A percentile compares a stretch with the other conserved stretches of the same genome.
Conservation (phyloP, 1,140 invertebrate genomes). For the Atta texana region DNA sequence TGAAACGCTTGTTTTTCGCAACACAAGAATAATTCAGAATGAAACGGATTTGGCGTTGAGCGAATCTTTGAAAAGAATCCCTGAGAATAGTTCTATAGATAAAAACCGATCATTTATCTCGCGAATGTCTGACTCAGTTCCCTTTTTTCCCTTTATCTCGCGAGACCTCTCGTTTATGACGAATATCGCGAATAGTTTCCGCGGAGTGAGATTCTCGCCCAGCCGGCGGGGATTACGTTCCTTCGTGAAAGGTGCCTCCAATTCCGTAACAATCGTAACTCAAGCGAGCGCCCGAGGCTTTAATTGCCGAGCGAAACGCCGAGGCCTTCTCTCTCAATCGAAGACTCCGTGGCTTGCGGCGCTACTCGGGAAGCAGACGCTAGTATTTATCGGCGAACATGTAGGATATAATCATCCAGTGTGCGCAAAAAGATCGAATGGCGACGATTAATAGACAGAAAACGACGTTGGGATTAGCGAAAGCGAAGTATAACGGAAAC, state of each 20-base stretch:
- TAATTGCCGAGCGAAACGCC: slow-evolving; percentile 40
- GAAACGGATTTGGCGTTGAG: background rate
- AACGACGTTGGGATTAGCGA: slow-evolving; percentile 13
- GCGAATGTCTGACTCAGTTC: background rate
- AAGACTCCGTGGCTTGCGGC: slow-evolving; percentile 33
- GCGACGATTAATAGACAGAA: slow-evolving; percentile 39
- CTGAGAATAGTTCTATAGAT: background rate
- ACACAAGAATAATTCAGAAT: slow-evolving; percentile 9
- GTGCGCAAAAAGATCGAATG: slow-evolving; percentile 28
- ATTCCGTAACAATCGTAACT: slow-evolving; percentile 56
- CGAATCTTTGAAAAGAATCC: background rate
- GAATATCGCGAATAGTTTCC: slow-evolving; percentile 30
- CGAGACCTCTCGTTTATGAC: slow-evolving; percentile 1
- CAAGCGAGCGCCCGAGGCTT: slow-evolving; percentile 27
- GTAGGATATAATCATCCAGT: slow-evolving; percentile 39
- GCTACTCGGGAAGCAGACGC: slow-evolving; percentile 28
- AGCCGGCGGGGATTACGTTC: slow-evolving; percentile 12
- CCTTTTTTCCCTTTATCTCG: background rate
- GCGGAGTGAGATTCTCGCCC: background rate
- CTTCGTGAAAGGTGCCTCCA: slow-evolving; percentile 31
- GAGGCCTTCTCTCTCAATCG: slow-evolving; percentile 18
- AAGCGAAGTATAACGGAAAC: slow-evolving; percentile 7
- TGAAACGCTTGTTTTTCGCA: background rate
- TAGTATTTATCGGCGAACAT: slow-evolving; percentile 44
- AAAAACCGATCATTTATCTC: slow-evolving; percentile 24